These are phyloP conservation scores for Pachyramphus minor DNA, from an alignment of 2,113 vertebrate species.

Conservation along the genomic window DNA sequence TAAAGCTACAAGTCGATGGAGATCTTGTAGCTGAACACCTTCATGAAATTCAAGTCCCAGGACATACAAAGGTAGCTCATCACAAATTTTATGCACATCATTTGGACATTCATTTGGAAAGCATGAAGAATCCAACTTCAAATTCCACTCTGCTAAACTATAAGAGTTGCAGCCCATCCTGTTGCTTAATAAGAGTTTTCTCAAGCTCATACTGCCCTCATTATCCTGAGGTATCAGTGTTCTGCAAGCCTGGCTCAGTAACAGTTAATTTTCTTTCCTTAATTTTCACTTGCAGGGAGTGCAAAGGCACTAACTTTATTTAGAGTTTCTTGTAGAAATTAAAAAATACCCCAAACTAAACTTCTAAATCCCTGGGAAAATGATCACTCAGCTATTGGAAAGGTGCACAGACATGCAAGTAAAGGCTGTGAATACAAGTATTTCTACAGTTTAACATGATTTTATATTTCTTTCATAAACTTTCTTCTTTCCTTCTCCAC, in stretches of 20 bases:
- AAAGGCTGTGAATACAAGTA: neutral
- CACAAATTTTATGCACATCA: neutral
- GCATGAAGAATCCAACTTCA: neutral
- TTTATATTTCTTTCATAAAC: neutral
- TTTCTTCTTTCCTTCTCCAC: neutral
- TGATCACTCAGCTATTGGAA: neutral
- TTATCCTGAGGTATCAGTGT: neutral
- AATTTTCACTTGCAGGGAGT: neutral
- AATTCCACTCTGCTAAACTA: neutral
- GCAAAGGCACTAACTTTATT: neutral
- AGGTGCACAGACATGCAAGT: neutral
- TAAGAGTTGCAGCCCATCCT: neutral
- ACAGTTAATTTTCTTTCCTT: neutral
- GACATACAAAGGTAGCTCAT: neutral
- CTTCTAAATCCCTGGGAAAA: neutral
- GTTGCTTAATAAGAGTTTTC: neutral
- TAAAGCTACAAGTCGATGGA: neutral
- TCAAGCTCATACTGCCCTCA: neutral
- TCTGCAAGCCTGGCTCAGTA: neutral
- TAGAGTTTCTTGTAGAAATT: neutral
- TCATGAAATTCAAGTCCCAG: neutral
- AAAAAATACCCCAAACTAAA: neutral
- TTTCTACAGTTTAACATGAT: neutral
- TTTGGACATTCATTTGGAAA: neutral
- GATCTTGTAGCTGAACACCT: constrained; percentile 13